Percentiles rank a stretch among this genome's conserved stretches.
Evolutionary conservation across 2,113 vertebrate species (phyloP).

Genomic region (Lutjanus erythropterus): DNA sequence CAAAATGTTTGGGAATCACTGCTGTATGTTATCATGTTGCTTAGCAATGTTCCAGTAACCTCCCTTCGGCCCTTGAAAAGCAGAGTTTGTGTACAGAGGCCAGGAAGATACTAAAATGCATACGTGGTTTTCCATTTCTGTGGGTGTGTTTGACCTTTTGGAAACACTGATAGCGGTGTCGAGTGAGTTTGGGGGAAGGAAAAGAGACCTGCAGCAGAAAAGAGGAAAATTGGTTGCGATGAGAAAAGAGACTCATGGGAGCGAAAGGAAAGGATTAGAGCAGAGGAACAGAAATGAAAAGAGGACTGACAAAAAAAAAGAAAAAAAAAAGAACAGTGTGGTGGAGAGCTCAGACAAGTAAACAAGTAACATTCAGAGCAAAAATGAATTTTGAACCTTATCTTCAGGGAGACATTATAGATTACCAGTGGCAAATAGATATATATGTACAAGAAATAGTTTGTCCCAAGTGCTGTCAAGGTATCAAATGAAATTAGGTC

Average conservation of each 20-base stretch:
- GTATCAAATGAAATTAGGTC: no score
- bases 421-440: no score
- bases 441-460: no score
- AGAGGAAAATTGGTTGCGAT: conserved; percentile 47
- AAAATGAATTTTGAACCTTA: no score
- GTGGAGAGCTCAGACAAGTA: conserved; percentile 10
- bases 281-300: conserved; percentile 25
- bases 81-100: conserved; percentile 47
- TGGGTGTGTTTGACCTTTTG: conserved; percentile 68
- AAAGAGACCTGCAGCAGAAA: conserved; percentile 33
- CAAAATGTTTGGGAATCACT: conserved; percentile 30
- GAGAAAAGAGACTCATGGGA: conserved; percentile 48
- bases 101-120: conserved; percentile 5
- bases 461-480: no score
- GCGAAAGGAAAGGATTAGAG: conserved; percentile 33
- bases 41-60: conserved; percentile 61
- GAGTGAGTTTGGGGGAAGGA: conserved; percentile 48
- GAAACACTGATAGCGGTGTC: conserved; percentile 32
- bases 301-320: conserved; percentile 7
- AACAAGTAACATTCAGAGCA: conserved; percentile 18
- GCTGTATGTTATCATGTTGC: conserved; percentile 59
- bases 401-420: no score
- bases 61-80: conserved; percentile 42
- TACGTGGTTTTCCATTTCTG: conserved; percentile 57
- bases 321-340: neutral